Percentiles rank a stretch among this genome's conserved stretches.
Conservation (phyloP, 2,113 vertebrate genomes). For the Notothenia rossii region DNA sequence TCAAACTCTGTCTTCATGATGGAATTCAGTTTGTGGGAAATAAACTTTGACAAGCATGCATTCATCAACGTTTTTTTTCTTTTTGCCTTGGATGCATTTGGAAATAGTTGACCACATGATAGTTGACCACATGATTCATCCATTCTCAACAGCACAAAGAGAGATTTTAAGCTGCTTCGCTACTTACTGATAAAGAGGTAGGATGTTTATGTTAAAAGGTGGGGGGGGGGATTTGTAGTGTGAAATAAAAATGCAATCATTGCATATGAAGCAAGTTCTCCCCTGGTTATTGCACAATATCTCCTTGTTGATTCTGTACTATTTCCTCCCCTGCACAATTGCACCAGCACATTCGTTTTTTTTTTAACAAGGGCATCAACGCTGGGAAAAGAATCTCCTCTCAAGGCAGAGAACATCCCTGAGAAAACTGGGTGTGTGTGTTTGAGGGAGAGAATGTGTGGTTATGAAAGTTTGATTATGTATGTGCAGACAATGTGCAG, state of each 20-base stretch:
- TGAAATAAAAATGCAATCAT: slow-evolving; percentile 42
- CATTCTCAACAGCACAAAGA: slow-evolving; percentile 3
- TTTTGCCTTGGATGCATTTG: slow-evolving; percentile 7
- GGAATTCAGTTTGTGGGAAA: slow-evolving; percentile 60
- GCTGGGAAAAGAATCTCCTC: slow-evolving; percentile 69
- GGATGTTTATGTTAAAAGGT: slow-evolving; percentile 3
- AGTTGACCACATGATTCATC: slow-evolving; percentile 18
- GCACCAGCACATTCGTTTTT: slow-evolving; percentile 46
- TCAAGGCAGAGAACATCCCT: slow-evolving; percentile 51
- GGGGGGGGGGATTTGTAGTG: not conserved
- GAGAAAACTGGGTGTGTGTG: slow-evolving; percentile 38
- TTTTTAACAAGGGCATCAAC: slow-evolving; percentile 53
- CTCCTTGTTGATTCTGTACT: slow-evolving; percentile 40
- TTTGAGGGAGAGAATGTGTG: slow-evolving; percentile 49
- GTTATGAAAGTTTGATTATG: slow-evolving; percentile 73
- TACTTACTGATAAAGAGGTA: slow-evolving; percentile 16
- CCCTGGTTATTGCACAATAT: slow-evolving; percentile 54
- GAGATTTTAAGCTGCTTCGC: slow-evolving; percentile 7
- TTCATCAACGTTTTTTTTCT: slow-evolving; percentile 38
- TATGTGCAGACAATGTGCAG: slow-evolving; percentile 76
- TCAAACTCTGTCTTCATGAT: slow-evolving; percentile 43
- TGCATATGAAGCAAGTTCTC: slow-evolving; percentile 36
- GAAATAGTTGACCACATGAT: slow-evolving; percentile 23
- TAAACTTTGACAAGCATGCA: slow-evolving; percentile 50
- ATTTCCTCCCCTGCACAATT: slow-evolving; percentile 41